Conservation (phyloP, 2,113 vertebrate species). For the Ciconia boyciana region DNA sequence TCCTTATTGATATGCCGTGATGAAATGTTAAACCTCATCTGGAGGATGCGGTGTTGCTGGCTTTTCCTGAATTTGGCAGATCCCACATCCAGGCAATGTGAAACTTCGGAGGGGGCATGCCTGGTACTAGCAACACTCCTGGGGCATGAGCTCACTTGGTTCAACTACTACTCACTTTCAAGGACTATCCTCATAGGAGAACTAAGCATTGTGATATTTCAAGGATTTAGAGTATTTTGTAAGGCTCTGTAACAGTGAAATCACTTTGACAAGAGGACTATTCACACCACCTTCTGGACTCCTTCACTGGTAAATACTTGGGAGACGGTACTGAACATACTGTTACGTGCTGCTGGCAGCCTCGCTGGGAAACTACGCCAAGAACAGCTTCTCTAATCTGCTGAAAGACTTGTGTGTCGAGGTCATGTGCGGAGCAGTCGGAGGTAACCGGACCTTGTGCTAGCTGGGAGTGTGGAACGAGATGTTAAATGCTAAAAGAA, state of each 20-base stretch:
- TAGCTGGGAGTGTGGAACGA: not conserved
- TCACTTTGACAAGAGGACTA: not conserved
- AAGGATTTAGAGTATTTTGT: not conserved
- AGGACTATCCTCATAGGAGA: not conserved
- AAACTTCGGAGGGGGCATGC: not conserved
- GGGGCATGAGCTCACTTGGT: not conserved
- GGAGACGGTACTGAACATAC: constrained; percentile 25
- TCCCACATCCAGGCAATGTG: not conserved
- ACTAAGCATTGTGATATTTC: rapidly evolving
- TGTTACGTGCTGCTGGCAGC: not conserved
- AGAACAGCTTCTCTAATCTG: constrained; percentile 44
- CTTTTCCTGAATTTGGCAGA: not conserved
- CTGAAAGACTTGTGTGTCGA: not conserved
- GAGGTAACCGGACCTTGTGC: not conserved
- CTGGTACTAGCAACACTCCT: not conserved
- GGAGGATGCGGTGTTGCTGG: not conserved
- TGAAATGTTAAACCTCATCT: not conserved
- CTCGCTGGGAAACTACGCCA: not conserved
- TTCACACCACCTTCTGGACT: constrained; percentile 31
- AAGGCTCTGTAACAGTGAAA: not conserved
- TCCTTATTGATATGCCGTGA: not conserved
- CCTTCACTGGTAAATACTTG: constrained; percentile 10
- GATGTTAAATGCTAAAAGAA: not conserved
- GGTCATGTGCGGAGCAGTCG: not conserved
- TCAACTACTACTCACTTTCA: not conserved